Base-by-base conservation (phyloP, 2,113 vertebrate species). In the Alethe diademata region DNA sequence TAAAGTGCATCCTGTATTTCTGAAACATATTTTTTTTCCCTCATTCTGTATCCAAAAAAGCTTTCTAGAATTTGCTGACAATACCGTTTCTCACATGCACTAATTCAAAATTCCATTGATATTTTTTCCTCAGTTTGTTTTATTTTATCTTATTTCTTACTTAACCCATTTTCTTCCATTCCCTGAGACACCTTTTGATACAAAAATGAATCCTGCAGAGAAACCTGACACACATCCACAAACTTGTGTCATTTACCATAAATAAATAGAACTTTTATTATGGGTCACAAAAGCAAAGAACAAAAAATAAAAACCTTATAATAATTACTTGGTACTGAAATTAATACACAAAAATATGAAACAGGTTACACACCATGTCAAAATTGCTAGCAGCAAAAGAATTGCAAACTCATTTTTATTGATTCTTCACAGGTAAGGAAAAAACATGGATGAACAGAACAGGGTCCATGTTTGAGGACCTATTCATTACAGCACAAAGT, bases 401-500 rank as follows among this genome's bases (percentile, higher is more conserved):
- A 24, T 13, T 35, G 8, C 8, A 62, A 78, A 78, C 24, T 31
- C n/a, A n/a, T 61, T 73, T 29, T 25, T 18, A 43, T 2, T 11
- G 5, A 4, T 48, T 57, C 22, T 78, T 85, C 28, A 48, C 2
- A 38, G 29, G 15, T 58, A 47, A 70, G 9, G 11, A 35, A 31
- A 74, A 69, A 58, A 3, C 22, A 7, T 2, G 14, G 8, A 4
- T 51, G 29, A 19, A 38, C 2, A 1, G 2, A 42, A 20, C 2
- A 19, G 33, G 18, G 24, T 11, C 50, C 36, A 57, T 40, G 5
- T 26, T 31, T 7, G 11, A 66, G 36, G 51, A 50, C 7, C 19
- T 61, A 38, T 50, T 87, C 7, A 26, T 88, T 87, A 42, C 20
- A 78, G 56, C 51, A 73, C 2, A 2, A 90, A 65, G 25, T 15